phyloP scores from a whole-genome alignment of 2,797 vertebrate genomes.

The Pitangus sulphuratus region DNA sequence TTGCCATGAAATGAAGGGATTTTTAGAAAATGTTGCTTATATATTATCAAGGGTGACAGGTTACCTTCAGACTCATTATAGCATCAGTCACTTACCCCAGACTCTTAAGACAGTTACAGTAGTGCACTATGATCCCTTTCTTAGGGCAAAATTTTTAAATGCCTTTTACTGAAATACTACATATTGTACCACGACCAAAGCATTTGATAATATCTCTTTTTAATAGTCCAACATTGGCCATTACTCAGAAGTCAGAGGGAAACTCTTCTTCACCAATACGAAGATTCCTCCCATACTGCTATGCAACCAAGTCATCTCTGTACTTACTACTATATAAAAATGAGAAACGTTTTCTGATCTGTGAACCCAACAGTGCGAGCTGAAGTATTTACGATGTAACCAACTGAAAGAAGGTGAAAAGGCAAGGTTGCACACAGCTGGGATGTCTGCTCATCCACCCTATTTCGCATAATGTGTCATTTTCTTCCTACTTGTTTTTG shows the following conservation, averaged over 20 bases:
- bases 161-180: background rate
- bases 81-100: background rate
- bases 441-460: background rate
- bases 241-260: background rate
- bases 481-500: background rate
- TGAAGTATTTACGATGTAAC: background rate
- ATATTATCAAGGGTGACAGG: background rate
- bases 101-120: background rate
- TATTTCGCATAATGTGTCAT: background rate
- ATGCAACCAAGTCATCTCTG: background rate
- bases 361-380: background rate
- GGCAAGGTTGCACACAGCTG: background rate
- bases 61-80: background rate
- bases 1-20: background rate
- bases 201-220: background rate
- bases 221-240: background rate
- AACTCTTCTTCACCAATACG: background rate
- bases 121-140: background rate
- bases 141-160: background rate
- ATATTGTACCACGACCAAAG: background rate
- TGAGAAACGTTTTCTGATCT: background rate
- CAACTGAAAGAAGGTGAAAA: background rate
- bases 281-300: background rate
- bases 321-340: background rate
- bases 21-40: background rate